These are phyloP conservation scores for Drosophila eohydei DNA, from an alignment of 2,888 invertebrate species.

Conservation along the genomic window DNA sequence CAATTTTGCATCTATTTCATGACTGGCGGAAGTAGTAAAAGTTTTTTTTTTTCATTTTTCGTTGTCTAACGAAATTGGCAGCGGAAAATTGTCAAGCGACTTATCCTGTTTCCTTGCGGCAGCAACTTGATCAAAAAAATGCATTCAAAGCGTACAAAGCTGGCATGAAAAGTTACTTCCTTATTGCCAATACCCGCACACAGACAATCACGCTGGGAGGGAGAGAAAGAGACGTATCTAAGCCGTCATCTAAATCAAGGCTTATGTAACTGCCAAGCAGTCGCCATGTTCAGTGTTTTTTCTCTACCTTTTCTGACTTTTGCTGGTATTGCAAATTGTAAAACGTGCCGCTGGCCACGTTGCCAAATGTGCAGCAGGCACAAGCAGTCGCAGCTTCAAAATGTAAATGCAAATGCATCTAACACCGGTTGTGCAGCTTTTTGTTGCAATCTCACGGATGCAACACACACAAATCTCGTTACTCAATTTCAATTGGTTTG, in stretches of 20 bases:
- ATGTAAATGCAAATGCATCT: constrained; percentile 81
- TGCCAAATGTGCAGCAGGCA: constrained; percentile 59
- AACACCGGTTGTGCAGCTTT: constrained; percentile 80
- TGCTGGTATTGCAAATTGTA: constrained; percentile 66
- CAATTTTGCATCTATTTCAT: constrained; percentile 9
- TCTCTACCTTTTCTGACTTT: constrained; percentile 27
- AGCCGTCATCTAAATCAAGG: constrained; percentile 78
- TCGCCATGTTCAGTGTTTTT: constrained; percentile 59
- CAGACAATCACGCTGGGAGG: constrained; percentile 11
- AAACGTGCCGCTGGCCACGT: constrained; percentile 69
- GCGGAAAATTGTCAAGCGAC: constrained; percentile 62
- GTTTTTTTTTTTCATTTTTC: not conserved
- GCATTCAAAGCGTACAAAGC: constrained; percentile 52
- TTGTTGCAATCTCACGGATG: constrained; percentile 63
- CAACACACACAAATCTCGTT: constrained; percentile 69
- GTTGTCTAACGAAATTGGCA: constrained; percentile 32
- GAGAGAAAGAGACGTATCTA: constrained; percentile 37
- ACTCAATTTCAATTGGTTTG: constrained; percentile 80
- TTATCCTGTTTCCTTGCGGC: constrained; percentile 71
- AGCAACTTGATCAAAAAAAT: constrained; percentile 56
- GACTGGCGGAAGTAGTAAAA: constrained; percentile 47
- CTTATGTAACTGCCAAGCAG: constrained; percentile 73
- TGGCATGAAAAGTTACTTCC: constrained; percentile 77
- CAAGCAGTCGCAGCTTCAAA: constrained; percentile 51
- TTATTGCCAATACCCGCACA: constrained; percentile 69